phyloP scores from a whole-genome alignment of 2,888 invertebrate genomes.

The Chaetogeoica ovagalla region DNA sequence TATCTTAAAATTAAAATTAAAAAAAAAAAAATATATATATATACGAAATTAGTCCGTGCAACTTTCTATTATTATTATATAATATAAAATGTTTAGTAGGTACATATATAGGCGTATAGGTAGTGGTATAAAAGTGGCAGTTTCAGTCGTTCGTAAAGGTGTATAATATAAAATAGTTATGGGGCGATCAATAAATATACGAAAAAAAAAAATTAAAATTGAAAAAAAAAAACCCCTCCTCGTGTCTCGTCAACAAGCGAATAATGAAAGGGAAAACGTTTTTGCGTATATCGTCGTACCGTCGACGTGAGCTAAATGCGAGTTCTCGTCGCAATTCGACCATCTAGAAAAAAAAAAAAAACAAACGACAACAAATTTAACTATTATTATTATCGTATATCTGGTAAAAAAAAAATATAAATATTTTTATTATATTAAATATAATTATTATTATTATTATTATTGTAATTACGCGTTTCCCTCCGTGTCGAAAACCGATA shows the following conservation, averaged over 20 bases:
- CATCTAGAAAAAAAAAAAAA: slow-evolving; percentile 58
- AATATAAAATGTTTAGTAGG: slow-evolving; percentile 1
- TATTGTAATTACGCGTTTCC: slow-evolving; percentile 59
- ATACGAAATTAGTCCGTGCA: neutral
- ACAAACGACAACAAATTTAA: neutral
- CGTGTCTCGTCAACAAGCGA: slow-evolving; percentile 15
- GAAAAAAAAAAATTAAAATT: neutral
- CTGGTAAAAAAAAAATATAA: too few relatives aligned
- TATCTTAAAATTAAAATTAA: slow-evolving; percentile 16
- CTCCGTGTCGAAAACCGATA: slow-evolving; percentile 59
- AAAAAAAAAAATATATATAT: too few relatives aligned
- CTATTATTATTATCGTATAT: too few relatives aligned
- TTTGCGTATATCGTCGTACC: slow-evolving; percentile 55
- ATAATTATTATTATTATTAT: neutral
- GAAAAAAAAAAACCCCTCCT: too few relatives aligned
- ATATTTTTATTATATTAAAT: too few relatives aligned
- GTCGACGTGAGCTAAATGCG: slow-evolving; percentile 57
- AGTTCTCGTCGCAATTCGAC: slow-evolving; percentile 60
- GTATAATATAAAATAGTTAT: neutral
- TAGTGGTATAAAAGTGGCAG: neutral
- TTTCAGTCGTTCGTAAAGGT: slow-evolving; percentile 46
- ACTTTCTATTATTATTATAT: neutral
- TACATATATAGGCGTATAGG: neutral
- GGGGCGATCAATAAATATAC: slow-evolving; percentile 17
- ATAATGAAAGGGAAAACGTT: slow-evolving; percentile 52